phyloP scores from a whole-genome alignment of 2,797 vertebrate species.

The Loris lydekkerianus region DNA sequence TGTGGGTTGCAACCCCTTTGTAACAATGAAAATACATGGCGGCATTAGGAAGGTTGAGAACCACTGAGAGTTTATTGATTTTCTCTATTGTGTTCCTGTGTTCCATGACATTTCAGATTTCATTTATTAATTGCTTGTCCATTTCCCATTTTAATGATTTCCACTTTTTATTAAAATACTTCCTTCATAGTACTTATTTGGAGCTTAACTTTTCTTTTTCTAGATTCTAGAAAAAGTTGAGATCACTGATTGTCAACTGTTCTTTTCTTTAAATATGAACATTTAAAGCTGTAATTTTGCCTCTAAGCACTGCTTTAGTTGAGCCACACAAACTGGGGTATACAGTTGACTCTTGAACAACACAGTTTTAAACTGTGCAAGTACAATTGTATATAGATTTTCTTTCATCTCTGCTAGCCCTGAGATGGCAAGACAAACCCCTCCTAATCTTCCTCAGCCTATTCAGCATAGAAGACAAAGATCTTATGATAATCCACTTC shows the following conservation, averaged over 20 bases:
- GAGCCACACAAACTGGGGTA: not conserved
- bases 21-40: no score
- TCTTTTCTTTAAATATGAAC: constrained; percentile 44
- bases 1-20: no score
- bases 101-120: not conserved
- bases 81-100: not conserved
- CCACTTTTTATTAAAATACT: constrained; percentile 36
- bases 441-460: not conserved
- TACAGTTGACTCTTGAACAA: not conserved
- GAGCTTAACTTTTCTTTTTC: not conserved
- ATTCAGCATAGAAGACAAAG: not conserved
- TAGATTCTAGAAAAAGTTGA: constrained; percentile 35
- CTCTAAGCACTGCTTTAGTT: not conserved
- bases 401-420: not conserved
- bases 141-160: constrained; percentile 37
- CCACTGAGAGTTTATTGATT: not conserved
- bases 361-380: not conserved
- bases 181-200: constrained; percentile 16
- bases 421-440: not conserved
- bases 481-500: not conserved
- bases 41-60: no score
- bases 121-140: not conserved
- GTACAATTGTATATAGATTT: not conserved
- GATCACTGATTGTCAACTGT: not conserved
- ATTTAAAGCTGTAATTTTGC: not conserved